phyloP scores from a whole-genome alignment of 1,140 invertebrate genomes.

The Diabrotica virgifera region DNA sequence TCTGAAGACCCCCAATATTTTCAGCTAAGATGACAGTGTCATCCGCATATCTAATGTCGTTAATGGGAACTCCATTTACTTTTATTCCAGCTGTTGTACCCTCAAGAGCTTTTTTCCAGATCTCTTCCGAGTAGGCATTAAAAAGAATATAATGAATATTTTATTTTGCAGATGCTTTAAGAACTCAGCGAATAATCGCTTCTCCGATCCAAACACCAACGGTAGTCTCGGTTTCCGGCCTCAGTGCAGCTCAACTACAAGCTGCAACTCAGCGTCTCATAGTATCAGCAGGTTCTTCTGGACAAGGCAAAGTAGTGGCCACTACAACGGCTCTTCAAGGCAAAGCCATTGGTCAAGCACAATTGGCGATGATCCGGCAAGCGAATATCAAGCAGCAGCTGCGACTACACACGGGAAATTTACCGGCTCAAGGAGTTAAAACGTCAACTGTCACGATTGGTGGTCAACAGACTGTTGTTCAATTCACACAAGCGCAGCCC shows the following conservation, averaged over 20 bases:
- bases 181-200: conserved; percentile 51
- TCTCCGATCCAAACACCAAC: conserved; percentile 49
- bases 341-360: conserved; percentile 52
- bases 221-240: conserved; percentile 50
- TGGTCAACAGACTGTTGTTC: conserved; percentile 43
- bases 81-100: too few relatives aligned
- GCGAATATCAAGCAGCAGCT: conserved; percentile 44
- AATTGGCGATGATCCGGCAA: conserved; percentile 52
- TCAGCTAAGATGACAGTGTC: too few relatives aligned
- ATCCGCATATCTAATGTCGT: too few relatives aligned
- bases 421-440: conserved; percentile 46
- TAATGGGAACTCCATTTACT: too few relatives aligned
- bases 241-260: conserved; percentile 51
- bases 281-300: conserved; percentile 43
- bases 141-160: too few relatives aligned
- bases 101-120: too few relatives aligned
- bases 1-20: too few relatives aligned
- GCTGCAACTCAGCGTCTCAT: conserved; percentile 52
- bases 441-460: conserved; percentile 44
- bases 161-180: conserved; percentile 43
- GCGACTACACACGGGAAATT: conserved; percentile 49
- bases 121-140: too few relatives aligned
- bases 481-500: conserved; percentile 46
- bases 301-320: conserved; percentile 47
- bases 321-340: conserved; percentile 48